Evolutionary conservation across 2,113 vertebrate species (phyloP).

Genomic region (Mola mola): DNA sequence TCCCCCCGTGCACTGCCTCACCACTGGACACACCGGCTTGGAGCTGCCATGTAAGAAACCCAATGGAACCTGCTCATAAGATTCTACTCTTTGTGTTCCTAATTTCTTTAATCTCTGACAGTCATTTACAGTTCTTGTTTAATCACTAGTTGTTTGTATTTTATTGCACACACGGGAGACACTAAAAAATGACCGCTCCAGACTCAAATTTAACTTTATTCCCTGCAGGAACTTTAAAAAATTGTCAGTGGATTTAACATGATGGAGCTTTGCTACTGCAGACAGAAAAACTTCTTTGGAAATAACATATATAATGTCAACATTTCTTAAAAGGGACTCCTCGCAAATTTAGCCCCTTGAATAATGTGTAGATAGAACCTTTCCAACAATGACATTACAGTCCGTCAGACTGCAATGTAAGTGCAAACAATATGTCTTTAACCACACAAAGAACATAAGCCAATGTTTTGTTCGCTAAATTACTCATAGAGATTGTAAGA

Average conservation of each 20-base stretch:
- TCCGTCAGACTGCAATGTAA: too few relatives aligned
- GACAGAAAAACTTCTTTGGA: background rate
- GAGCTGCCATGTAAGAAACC: slow-evolving; percentile 91
- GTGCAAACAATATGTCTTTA: too few relatives aligned
- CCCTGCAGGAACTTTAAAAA: background rate
- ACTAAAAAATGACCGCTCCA: too few relatives aligned
- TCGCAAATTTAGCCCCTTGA: too few relatives aligned
- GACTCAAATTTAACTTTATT: background rate
- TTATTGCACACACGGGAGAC: background rate
- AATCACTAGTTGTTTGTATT: background rate
- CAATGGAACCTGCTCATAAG: too few relatives aligned
- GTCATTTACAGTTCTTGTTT: too few relatives aligned
- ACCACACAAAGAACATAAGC: too few relatives aligned
- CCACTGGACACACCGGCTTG: slow-evolving; percentile 88
- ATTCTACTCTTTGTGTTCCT: too few relatives aligned
- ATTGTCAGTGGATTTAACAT: background rate
- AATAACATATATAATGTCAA: background rate
- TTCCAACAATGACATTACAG: background rate
- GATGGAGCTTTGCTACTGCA: background rate
- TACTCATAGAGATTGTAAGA: too few relatives aligned
- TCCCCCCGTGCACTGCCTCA: slow-evolving; percentile 89
- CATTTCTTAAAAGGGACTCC: background rate
- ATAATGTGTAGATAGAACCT: too few relatives aligned
- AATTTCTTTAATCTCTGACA: too few relatives aligned
- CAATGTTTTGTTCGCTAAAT: too few relatives aligned